phyloP scores from a whole-genome alignment of 2,113 vertebrate genomes.

The Theristicus caerulescens region DNA sequence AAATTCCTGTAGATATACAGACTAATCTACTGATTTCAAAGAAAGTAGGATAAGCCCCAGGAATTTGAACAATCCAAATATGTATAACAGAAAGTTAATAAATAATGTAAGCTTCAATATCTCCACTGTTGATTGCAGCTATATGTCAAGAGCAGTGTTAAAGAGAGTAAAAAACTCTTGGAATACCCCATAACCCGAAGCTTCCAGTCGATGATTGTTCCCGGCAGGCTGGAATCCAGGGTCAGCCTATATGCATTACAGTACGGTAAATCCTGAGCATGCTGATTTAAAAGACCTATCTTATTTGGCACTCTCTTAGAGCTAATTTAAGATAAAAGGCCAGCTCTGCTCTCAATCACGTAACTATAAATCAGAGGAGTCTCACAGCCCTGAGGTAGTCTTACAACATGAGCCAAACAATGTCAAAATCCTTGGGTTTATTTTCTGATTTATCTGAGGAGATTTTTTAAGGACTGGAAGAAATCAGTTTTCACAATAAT shows the following conservation, averaged over 20 bases:
- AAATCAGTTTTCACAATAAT: not conserved
- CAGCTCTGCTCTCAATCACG: not conserved
- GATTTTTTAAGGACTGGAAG: not conserved
- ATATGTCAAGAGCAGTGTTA: not conserved
- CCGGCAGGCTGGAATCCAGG: not conserved
- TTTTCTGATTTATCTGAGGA: not conserved
- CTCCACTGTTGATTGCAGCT: not conserved
- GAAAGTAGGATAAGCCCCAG: not conserved
- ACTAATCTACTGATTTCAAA: not conserved
- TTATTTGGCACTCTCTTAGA: not conserved
- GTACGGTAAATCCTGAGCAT: not conserved
- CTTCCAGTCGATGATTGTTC: not conserved
- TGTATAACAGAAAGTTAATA: not conserved
- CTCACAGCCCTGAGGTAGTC: not conserved
- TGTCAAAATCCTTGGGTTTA: not conserved
- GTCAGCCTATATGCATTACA: not conserved
- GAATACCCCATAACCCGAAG: not conserved
- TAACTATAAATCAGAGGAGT: not conserved
- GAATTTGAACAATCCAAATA: not conserved
- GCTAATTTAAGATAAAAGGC: constrained; percentile 27
- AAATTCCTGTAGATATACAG: not conserved
- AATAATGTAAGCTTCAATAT: not conserved
- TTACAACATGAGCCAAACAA: not conserved
- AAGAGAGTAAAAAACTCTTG: not conserved
- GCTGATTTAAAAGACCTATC: not conserved